Conservation (phyloP, 2,113 vertebrate species). For the Marmota monax region DNA sequence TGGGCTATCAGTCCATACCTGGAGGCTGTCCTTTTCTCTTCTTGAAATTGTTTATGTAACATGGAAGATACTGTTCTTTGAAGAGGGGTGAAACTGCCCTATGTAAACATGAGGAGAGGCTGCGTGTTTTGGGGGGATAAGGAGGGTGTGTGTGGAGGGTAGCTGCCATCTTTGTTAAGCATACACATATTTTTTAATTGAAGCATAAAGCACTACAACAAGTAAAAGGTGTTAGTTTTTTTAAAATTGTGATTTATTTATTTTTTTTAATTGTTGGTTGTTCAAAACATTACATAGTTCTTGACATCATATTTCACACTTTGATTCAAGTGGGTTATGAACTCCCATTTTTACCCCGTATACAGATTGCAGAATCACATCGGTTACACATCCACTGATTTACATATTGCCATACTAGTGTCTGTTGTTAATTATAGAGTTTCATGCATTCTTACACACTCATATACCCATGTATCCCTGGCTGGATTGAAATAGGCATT, state of each 20-base stretch:
- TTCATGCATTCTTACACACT: neutral
- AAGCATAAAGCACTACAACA: neutral
- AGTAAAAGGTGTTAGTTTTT: neutral
- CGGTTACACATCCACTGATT: too few relatives aligned
- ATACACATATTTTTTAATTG: too few relatives aligned
- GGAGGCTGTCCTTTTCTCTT: neutral
- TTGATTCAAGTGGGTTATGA: too few relatives aligned
- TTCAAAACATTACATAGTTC: too few relatives aligned
- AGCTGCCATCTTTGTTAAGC: neutral
- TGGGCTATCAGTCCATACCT: neutral
- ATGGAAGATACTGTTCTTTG: neutral
- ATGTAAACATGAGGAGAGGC: neutral
- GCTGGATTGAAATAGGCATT: neutral
- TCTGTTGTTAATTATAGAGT: neutral
- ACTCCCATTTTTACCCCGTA: too few relatives aligned
- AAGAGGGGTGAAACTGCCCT: neutral
- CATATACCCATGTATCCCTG: neutral
- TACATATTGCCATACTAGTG: too few relatives aligned
- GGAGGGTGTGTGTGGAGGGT: too few relatives aligned
- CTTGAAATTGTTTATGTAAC: neutral
- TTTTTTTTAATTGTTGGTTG: too few relatives aligned
- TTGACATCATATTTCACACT: too few relatives aligned
- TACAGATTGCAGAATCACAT: too few relatives aligned
- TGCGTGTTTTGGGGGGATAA: neutral
- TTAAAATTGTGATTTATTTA: too few relatives aligned